Conservation (phyloP, 2,113 vertebrate genomes). For the Mobula hypostoma region DNA sequence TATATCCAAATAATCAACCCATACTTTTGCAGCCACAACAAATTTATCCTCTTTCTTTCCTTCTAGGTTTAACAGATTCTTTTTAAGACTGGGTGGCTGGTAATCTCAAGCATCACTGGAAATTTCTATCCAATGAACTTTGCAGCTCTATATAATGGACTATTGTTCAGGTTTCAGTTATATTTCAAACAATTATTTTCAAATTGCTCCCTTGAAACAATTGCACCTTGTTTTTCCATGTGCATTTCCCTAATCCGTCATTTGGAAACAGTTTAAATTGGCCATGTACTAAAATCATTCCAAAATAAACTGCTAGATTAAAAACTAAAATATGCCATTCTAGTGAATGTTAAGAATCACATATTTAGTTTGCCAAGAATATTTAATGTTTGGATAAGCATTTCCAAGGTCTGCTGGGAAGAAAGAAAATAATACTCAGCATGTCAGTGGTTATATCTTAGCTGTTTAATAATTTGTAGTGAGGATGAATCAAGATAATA, state of each 20-base stretch:
- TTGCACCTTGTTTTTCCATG: background rate
- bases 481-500: background rate
- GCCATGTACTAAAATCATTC: background rate
- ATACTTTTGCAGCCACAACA: background rate
- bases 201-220: background rate
- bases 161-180: background rate
- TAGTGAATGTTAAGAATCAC: background rate
- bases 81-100: background rate
- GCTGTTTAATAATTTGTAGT: background rate
- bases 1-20: background rate
- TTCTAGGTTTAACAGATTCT: background rate
- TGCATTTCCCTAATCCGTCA: no score
- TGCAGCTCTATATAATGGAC: background rate
- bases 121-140: background rate
- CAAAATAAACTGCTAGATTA: background rate
- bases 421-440: background rate
- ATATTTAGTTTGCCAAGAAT: background rate
- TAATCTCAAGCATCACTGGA: background rate
- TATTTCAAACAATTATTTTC: background rate
- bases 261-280: background rate
- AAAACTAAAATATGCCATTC: background rate
- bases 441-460: background rate
- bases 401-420: background rate
- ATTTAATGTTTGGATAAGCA: background rate
- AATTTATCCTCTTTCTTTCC: background rate